Evolutionary conservation across 2,797 vertebrate species (phyloP).

Genomic region (Neostethus bicornis): DNA sequence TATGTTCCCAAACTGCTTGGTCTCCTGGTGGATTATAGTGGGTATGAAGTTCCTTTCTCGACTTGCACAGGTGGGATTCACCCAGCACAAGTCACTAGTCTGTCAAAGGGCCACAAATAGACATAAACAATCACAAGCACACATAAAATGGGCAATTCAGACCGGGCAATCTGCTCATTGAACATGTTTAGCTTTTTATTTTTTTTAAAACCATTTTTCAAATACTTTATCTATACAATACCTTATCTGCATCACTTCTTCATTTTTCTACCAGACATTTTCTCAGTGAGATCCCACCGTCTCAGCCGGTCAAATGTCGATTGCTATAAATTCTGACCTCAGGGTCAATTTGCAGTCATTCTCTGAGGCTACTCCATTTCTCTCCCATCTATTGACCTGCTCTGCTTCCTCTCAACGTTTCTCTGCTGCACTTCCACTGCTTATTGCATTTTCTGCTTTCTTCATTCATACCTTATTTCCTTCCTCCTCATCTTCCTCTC

Average conservation of each 20-base stretch:
- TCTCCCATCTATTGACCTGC: slow-evolving; percentile 40
- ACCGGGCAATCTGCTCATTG: too few species aligned
- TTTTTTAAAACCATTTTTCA: background rate
- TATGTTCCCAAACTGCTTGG: too few species aligned
- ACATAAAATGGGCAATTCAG: too few species aligned
- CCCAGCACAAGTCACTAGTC: too few species aligned
- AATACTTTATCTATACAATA: too few species aligned
- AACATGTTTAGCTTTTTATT: too few species aligned
- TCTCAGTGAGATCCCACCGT: slow-evolving; percentile 28
- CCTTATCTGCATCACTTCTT: slow-evolving; percentile 15
- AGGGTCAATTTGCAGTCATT: slow-evolving; percentile 32
- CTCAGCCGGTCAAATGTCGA: slow-evolving; percentile 25
- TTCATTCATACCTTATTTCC: slow-evolving; percentile 15
- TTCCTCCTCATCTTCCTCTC: slow-evolving; percentile 1
- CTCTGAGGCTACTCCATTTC: slow-evolving; percentile 36
- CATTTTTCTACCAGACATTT: slow-evolving; percentile 24
- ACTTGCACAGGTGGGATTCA: too few species aligned
- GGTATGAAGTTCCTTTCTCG: too few species aligned
- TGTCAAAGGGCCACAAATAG: too few species aligned
- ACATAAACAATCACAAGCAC: too few species aligned
- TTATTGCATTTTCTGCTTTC: slow-evolving; percentile 43
- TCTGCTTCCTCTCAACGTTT: slow-evolving; percentile 13
- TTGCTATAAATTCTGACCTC: slow-evolving; percentile 14
- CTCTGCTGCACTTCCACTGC: slow-evolving; percentile 32
- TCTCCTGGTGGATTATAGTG: too few species aligned